phyloP scores from a whole-genome alignment of 2,888 invertebrate genomes.

The Abrostola tripartita region DNA sequence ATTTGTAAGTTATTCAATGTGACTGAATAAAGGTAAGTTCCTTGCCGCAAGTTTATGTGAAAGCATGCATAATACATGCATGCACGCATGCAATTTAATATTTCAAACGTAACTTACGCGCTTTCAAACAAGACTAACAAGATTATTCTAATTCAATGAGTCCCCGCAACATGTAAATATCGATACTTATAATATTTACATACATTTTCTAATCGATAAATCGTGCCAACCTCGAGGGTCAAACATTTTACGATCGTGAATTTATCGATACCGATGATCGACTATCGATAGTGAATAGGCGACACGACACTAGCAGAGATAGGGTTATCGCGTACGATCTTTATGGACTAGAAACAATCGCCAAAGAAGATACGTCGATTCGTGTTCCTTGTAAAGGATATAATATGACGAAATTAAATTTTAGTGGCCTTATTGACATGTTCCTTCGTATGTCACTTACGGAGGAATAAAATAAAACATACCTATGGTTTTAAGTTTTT shows the following conservation, averaged over 20 bases:
- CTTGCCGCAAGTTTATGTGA: constrained; percentile 53
- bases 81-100: constrained; percentile 57
- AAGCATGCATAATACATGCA: constrained; percentile 56
- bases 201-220: constrained; percentile 77
- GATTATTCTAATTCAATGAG: constrained; percentile 69
- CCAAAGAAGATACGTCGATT: constrained; percentile 65
- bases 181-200: constrained; percentile 74
- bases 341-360: constrained; percentile 78
- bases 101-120: constrained; percentile 50
- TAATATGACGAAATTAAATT: constrained; percentile 78
- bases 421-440: constrained; percentile 67
- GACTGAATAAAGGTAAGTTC: constrained; percentile 52
- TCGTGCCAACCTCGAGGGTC: constrained; percentile 79
- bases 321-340: constrained; percentile 82
- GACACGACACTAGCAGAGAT: constrained; percentile 73
- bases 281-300: constrained; percentile 69
- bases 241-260: constrained; percentile 73
- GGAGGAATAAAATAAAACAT: constrained; percentile 48
- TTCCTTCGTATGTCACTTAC: constrained; percentile 53
- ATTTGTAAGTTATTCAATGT: constrained; percentile 53
- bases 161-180: constrained; percentile 71
- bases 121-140: constrained; percentile 63
- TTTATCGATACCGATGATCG: constrained; percentile 77
- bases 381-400: constrained; percentile 71
- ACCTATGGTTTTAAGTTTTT: constrained; percentile 38